These are phyloP conservation scores for Palythoa grandis DNA, from an alignment of 92 coral and sea anemone species.

Conservation along the genomic window DNA sequence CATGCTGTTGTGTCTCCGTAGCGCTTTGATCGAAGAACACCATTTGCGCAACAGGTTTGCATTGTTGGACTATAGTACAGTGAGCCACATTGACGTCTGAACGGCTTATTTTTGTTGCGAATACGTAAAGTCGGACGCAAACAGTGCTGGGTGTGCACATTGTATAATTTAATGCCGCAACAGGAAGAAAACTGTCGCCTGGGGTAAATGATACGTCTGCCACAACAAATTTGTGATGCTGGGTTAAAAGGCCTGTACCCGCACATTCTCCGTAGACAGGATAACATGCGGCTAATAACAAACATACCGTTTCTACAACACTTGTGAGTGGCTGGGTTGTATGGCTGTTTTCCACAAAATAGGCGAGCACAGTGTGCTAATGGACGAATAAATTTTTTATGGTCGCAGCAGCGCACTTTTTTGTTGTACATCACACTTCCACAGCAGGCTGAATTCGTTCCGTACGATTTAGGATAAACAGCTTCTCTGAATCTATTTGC, in stretches of 20 bases:
- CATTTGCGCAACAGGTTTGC: constrained; percentile 15
- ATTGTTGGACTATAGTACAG: constrained; percentile 1
- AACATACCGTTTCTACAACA: constrained; percentile 18
- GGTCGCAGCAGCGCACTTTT: background rate
- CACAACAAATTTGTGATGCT: constrained; percentile 26
- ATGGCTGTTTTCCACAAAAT: background rate
- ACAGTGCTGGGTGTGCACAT: constrained; percentile 1
- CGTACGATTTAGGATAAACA: background rate
- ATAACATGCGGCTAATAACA: background rate
- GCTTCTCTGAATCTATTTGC: background rate
- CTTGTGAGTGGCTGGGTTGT: constrained; percentile 6
- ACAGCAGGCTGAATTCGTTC: background rate
- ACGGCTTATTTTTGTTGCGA: constrained; percentile 9
- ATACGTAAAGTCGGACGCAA: constrained; percentile 3
- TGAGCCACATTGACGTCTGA: constrained; percentile 12
- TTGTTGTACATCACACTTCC: background rate
- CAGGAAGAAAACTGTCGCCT: background rate
- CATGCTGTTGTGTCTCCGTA: constrained; percentile 10
- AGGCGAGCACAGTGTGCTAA: background rate
- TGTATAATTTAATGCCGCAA: constrained; percentile 20
- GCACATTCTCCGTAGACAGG: background rate
- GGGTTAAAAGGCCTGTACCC: background rate
- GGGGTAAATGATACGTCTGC: background rate
- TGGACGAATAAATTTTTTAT: background rate
- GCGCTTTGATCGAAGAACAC: constrained; percentile 11